Evolutionary conservation across 2,113 vertebrate genomes (phyloP).

Genomic region (Phaethon lepturus): DNA sequence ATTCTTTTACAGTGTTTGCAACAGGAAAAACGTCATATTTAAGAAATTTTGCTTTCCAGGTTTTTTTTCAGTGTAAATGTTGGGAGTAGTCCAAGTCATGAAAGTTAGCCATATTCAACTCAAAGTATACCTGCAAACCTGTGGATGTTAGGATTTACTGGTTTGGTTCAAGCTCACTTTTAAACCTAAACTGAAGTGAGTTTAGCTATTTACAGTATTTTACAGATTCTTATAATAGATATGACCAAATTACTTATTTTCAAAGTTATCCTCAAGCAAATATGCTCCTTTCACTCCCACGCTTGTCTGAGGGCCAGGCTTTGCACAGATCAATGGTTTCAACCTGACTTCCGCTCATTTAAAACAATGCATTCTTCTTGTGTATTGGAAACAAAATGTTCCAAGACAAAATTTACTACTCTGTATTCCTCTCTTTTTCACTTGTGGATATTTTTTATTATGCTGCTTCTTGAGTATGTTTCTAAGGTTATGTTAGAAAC

Average conservation of each 20-base stretch:
- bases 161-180: neutral
- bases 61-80: neutral
- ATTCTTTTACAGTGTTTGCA: neutral
- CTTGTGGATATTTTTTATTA: neutral
- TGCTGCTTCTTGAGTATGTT: neutral
- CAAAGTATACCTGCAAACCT: neutral
- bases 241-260: neutral
- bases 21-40: neutral
- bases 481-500: neutral
- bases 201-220: neutral
- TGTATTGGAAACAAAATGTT: neutral
- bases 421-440: neutral
- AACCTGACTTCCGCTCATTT: neutral
- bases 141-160: neutral
- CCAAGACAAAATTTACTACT: constrained; percentile 2
- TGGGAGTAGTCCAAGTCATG: neutral
- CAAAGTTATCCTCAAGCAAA: neutral
- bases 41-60: neutral
- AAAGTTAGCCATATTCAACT: neutral
- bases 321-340: neutral
- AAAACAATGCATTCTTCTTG: neutral
- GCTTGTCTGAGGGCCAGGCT: neutral
- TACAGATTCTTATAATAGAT: neutral
- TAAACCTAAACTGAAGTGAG: neutral
- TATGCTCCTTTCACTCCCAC: neutral